phyloP scores from a whole-genome alignment of 2,113 vertebrate species.

The Vidua macroura region DNA sequence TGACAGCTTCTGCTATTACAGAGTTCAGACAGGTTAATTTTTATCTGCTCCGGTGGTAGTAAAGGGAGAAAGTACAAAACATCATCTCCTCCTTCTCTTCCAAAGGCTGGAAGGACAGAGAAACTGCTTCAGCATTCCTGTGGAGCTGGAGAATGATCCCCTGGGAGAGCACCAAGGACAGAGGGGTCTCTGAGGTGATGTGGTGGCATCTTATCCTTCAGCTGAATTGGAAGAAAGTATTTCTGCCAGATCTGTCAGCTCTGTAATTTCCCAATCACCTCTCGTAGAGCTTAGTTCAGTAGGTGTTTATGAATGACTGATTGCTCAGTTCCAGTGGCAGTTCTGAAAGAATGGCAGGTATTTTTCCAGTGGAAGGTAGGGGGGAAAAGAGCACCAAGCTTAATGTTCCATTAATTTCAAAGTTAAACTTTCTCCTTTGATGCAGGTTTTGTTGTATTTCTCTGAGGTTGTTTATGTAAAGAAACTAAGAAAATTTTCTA shows the following conservation, averaged over 20 bases:
- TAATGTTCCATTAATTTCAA: neutral
- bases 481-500: neutral
- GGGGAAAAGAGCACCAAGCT: neutral
- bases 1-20: neutral
- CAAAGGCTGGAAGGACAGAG: neutral
- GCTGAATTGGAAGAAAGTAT: neutral
- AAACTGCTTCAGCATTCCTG: neutral
- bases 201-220: neutral
- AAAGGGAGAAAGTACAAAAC: neutral
- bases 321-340: neutral
- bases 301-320: neutral
- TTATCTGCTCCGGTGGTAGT: neutral
- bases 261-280: neutral
- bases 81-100: neutral
- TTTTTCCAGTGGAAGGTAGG: neutral
- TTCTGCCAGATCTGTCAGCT: neutral
- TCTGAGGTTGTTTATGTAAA: neutral
- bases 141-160: neutral
- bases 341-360: neutral
- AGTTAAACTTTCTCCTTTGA: neutral
- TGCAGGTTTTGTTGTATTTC: neutral
- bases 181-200: neutral
- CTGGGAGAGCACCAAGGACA: neutral
- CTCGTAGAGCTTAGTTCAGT: neutral
- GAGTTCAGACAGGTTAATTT: slow-evolving; percentile 27